phyloP scores from a whole-genome alignment of 2,113 vertebrate species.

The Struthidea cinerea region DNA sequence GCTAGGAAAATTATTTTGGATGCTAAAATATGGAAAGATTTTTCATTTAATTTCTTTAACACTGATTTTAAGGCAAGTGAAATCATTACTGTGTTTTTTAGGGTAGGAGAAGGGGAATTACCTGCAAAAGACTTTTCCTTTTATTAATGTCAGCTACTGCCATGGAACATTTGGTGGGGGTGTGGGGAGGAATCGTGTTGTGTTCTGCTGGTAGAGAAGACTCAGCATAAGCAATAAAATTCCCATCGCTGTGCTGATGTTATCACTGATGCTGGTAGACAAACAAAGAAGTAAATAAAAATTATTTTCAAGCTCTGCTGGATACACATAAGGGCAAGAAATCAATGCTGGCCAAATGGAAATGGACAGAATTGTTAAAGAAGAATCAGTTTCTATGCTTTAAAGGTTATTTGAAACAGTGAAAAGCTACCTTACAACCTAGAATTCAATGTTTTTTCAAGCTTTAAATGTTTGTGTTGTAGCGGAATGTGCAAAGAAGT shows the following conservation, averaged over 20 bases:
- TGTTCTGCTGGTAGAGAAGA: background rate
- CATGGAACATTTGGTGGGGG: background rate
- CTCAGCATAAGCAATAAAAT: background rate
- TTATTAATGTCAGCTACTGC: background rate
- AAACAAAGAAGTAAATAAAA: conserved; percentile 17
- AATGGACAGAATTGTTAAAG: background rate
- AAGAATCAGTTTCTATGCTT: background rate
- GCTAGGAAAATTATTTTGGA: background rate
- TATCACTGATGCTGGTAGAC: background rate
- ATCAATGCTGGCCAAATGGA: background rate
- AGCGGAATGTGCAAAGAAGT: background rate
- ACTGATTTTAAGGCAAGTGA: background rate
- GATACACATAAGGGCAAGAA: background rate
- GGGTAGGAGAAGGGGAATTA: background rate
- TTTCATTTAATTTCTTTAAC: background rate
- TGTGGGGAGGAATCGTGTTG: background rate
- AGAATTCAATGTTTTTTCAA: conserved; percentile 3
- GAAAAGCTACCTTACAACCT: background rate
- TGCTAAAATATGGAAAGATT: background rate
- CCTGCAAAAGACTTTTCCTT: background rate
- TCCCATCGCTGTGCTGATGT: background rate
- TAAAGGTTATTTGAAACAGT: background rate
- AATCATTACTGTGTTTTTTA: background rate
- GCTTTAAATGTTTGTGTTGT: background rate
- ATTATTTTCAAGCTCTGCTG: background rate